Percentiles rank a stretch among this genome's conserved stretches.
These are phyloP conservation scores for Pristiophorus japonicus DNA, from an alignment of 2,113 vertebrate species.

Conservation along the genomic window DNA sequence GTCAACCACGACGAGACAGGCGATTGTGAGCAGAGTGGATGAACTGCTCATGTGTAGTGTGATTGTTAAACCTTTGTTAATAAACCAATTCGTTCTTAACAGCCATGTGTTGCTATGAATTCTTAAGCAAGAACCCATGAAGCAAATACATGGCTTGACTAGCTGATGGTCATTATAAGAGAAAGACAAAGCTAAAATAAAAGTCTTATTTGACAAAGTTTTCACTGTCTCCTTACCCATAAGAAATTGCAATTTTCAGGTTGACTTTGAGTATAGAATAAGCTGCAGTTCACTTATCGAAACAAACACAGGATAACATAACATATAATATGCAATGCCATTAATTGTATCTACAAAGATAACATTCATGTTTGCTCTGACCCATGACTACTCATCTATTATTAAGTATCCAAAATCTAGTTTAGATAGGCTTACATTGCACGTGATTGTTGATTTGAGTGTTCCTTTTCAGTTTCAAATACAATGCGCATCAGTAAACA, in stretches of 20 bases:
- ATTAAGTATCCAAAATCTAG: background rate
- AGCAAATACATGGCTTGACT: background rate
- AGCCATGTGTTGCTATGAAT: too few relatives aligned
- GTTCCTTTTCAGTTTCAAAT: background rate
- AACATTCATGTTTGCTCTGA: background rate
- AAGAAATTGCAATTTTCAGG: background rate
- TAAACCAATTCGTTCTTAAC: too few relatives aligned
- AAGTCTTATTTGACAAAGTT: background rate
- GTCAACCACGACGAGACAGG: too few relatives aligned
- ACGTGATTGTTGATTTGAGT: background rate
- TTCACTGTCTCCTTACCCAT: background rate
- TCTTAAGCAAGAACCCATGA: too few relatives aligned
- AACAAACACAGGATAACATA: background rate
- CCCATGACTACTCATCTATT: background rate
- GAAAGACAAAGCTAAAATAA: background rate
- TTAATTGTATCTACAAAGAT: background rate
- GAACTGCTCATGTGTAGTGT: too few relatives aligned
- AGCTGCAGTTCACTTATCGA: background rate
- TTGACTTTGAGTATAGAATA: background rate
- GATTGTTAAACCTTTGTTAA: too few relatives aligned
- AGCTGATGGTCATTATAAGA: background rate
- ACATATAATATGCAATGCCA: background rate
- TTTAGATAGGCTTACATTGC: too few relatives aligned
- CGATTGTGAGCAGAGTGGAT: too few relatives aligned
- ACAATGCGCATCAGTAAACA: background rate